Conservation (phyloP, 2,888 invertebrate species). For the Acanthosepion lycidas region DNA sequence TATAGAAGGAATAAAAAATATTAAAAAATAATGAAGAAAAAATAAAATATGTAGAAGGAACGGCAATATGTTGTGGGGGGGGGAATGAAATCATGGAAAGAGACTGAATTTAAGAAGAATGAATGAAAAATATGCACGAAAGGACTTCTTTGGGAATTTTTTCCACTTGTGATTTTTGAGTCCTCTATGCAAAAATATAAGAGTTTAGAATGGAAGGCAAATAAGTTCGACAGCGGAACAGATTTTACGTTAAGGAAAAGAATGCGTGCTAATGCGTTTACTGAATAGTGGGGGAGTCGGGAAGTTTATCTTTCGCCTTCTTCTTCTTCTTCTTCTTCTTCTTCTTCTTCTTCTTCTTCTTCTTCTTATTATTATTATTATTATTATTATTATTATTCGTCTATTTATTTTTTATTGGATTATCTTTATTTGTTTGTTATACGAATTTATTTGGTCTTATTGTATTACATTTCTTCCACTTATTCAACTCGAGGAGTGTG, state of each 20-base stretch:
- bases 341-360: not conserved
- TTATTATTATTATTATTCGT: not conserved
- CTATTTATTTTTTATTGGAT: not conserved
- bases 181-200: not conserved
- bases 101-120: not conserved
- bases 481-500: not conserved
- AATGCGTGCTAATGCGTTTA: not conserved
- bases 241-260: not conserved
- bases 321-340: not conserved
- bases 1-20: no score
- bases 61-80: no score
- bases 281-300: not conserved
- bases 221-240: not conserved
- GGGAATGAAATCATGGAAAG: no score
- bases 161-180: not conserved
- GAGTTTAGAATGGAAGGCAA: not conserved
- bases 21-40: no score
- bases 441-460: not conserved
- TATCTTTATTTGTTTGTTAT: conserved; percentile 9
- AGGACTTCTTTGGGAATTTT: not conserved
- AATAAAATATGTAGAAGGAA: no score
- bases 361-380: not conserved
- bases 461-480: not conserved
- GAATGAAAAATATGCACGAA: not conserved
- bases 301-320: not conserved